phyloP scores from a whole-genome alignment of 2,113 vertebrate species.

The Oryzias curvinotus region DNA sequence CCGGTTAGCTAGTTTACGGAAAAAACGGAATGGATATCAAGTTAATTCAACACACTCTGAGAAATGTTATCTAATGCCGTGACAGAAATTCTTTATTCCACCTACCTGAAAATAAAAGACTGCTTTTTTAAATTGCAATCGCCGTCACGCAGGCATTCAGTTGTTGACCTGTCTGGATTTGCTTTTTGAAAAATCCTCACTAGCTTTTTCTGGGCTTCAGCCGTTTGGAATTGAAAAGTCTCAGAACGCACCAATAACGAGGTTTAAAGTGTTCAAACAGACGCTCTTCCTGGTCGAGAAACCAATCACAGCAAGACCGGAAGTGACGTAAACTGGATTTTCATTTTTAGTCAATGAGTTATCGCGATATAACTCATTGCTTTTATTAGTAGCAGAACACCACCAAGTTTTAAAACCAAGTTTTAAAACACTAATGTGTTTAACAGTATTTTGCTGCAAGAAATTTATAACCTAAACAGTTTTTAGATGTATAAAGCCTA shows the following conservation, averaged over 20 bases:
- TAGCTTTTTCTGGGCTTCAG: neutral
- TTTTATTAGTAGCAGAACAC: too few species aligned
- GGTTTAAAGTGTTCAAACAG: conserved; percentile 18
- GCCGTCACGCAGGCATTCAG: neutral
- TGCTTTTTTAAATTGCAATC: neutral
- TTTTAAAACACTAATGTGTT: too few species aligned
- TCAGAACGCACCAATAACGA: conserved; percentile 63
- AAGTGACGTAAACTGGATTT: conserved; percentile 5
- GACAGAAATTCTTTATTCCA: neutral
- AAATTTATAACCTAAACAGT: too few species aligned
- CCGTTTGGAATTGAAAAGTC: conserved; percentile 75
- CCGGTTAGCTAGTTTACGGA: too few species aligned
- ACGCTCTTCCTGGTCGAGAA: conserved; percentile 36
- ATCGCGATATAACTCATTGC: too few species aligned
- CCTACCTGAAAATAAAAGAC: conserved; percentile 41
- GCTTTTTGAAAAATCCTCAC: conserved; percentile 8
- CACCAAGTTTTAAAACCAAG: too few species aligned
- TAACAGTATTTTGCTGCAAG: too few species aligned
- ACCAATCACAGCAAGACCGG: conserved; percentile 51
- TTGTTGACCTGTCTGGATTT: neutral
- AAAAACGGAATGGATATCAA: too few species aligned
- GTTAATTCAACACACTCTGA: too few species aligned
- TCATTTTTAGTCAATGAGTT: too few species aligned
- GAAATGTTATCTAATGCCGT: neutral
- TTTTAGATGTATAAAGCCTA: too few species aligned